These are phyloP conservation scores for Lucilia sericata DNA, from an alignment of 1,140 invertebrate species.

Conservation along the genomic window DNA sequence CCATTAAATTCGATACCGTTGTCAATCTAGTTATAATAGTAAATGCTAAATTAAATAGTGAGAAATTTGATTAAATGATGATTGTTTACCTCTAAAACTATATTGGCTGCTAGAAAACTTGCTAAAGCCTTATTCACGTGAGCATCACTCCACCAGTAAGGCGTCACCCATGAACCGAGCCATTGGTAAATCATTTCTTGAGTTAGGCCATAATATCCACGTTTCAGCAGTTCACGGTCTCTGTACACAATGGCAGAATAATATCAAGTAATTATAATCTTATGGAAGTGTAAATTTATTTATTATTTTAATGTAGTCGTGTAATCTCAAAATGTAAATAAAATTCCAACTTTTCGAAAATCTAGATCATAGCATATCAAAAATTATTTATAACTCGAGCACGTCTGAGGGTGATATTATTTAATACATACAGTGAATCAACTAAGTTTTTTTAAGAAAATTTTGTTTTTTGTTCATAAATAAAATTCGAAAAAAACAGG, in stretches of 20 bases:
- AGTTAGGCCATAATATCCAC: slow-evolving; percentile 73
- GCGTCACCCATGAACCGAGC: slow-evolving; percentile 79
- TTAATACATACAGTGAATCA: too few relatives aligned
- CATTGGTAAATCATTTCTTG: slow-evolving; percentile 81
- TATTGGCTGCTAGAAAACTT: slow-evolving; percentile 78
- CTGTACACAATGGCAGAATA: slow-evolving; percentile 66
- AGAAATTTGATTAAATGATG: not conserved
- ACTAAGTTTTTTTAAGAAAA: too few relatives aligned
- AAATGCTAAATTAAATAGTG: not conserved
- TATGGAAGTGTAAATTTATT: not conserved
- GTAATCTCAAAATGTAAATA: too few relatives aligned
- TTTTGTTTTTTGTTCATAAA: too few relatives aligned
- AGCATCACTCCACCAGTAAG: slow-evolving; percentile 78
- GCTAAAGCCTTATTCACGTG: slow-evolving; percentile 80
- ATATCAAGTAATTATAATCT: not conserved
- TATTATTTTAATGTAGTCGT: not conserved
- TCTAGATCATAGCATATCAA: too few relatives aligned
- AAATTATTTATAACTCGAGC: too few relatives aligned
- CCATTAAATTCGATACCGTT: slow-evolving; percentile 77
- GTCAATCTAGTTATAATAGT: slow-evolving; percentile 71
- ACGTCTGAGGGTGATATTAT: too few relatives aligned
- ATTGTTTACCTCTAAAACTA: slow-evolving; percentile 72
- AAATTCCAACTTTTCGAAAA: too few relatives aligned
- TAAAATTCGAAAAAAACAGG: too few relatives aligned
- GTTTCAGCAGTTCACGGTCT: slow-evolving; percentile 76